Evolutionary conservation across 2,888 invertebrate species (phyloP), one percentile per base, ranked within the genome.

Genomic region (Cacoxenus indagator): DNA sequence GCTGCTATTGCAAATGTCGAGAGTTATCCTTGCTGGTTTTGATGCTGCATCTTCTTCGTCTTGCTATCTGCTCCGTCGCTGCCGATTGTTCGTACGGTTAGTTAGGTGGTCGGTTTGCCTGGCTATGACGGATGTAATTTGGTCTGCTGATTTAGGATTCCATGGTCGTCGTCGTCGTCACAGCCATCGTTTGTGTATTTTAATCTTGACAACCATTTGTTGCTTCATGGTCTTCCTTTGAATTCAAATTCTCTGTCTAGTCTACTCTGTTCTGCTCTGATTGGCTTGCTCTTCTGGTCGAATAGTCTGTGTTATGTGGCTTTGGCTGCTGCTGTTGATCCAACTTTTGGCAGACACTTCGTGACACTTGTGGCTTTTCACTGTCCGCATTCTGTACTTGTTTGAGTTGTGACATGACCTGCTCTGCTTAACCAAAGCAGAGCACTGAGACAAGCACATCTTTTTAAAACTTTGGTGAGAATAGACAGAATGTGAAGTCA

Each of bases 171-270:
- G 70, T 70, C 69, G 71, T 57, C 29, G 24, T 6, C n/a, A 17
- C 8, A 14, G 71, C 29, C 29, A n/a, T n/a, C 48, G 48, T 17
- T 17, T 57, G 27, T 46, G 55, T 61, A 65, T 66, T 65, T 69
- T 74, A 74, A 76, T 74, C 74, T 74, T 73, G 75, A 74, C 73
- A 73, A 74, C 69, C 75, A 76, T 74, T 75, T 76, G 75, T 76
- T 76, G 76, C 75, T 74, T 71, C 70, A 72, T 70, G 72, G 73
- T 71, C 69, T 62, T 66, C 45, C 61, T 62, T 62, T 62, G 31
- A 51, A 24, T 45, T 62, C n/a, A n/a, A n/a, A n/a, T n/a, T n/a
- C n/a, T n/a, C n/a, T n/a, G n/a, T n/a, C n/a, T 62, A 24, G 54
- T 55, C 48, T 19, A 22, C 43, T 37, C n/a, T 11, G 64, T 46